Conservation (phyloP, 2,888 invertebrate genomes). For the Camptogramma bilineatum region DNA sequence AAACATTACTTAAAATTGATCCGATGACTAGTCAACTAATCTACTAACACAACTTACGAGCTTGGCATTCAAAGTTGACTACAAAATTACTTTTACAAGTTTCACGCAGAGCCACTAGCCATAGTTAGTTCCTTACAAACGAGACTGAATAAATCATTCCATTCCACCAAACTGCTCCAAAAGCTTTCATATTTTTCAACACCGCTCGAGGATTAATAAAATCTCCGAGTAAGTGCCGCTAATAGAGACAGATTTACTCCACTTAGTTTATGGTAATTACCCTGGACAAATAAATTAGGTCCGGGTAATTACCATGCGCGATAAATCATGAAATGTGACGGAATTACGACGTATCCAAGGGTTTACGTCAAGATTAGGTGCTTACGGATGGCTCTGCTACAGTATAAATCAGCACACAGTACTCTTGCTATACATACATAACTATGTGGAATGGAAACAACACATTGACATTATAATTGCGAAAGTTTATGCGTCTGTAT, state of each 20-base stretch:
- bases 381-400: conserved; percentile 34
- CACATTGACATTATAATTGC: too few relatives aligned
- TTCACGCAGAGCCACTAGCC: background rate
- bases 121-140: conserved; percentile 8
- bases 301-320: conserved; percentile 39
- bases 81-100: background rate
- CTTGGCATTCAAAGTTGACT: background rate
- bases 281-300: conserved; percentile 39
- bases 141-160: conserved; percentile 17
- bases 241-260: conserved; percentile 32
- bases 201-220: conserved; percentile 16
- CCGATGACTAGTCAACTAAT: too few relatives aligned
- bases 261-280: conserved; percentile 29
- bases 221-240: conserved; percentile 23
- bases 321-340: conserved; percentile 46
- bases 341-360: conserved; percentile 43
- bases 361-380: conserved; percentile 43
- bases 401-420: conserved; percentile 9
- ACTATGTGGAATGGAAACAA: background rate
- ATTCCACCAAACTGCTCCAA: background rate
- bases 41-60: background rate
- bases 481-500: too few relatives aligned
- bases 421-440: background rate
- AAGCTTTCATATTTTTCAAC: conserved; percentile 16
- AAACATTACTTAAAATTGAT: too few relatives aligned